Conservation (phyloP, 2,113 vertebrate species). For the Zosterops japonicus region DNA sequence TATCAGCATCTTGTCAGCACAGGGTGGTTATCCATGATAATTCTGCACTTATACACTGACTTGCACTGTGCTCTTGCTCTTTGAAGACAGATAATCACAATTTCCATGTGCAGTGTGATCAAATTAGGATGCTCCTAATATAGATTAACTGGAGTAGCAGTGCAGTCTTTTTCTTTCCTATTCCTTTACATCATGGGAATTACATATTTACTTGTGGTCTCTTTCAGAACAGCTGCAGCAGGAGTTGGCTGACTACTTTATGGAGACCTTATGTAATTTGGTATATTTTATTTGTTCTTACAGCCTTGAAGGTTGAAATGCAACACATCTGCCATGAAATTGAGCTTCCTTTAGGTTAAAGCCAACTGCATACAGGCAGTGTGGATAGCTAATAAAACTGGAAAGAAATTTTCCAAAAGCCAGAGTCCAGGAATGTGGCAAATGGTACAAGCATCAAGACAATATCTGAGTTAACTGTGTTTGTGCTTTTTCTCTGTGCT, state of each 20-base stretch:
- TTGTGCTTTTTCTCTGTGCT: not conserved
- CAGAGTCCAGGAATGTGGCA: not conserved
- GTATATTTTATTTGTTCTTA: not conserved
- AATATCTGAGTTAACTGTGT: not conserved
- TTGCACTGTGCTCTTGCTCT: not conserved
- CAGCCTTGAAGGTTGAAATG: not conserved
- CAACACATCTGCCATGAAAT: not conserved
- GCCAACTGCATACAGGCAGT: not conserved
- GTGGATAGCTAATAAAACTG: not conserved
- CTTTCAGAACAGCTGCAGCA: not conserved
- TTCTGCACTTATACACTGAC: not conserved
- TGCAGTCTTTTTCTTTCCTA: not conserved
- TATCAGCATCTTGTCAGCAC: not conserved
- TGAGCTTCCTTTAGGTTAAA: not conserved
- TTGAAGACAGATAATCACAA: not conserved
- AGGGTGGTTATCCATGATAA: not conserved
- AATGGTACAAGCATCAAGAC: not conserved
- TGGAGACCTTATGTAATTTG: not conserved
- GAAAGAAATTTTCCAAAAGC: not conserved
- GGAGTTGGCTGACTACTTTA: not conserved
- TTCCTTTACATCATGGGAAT: not conserved
- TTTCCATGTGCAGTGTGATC: not conserved
- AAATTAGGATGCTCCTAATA: not conserved
- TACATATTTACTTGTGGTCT: not conserved
- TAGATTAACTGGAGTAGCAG: not conserved